Evolutionary conservation across 2,888 invertebrate species (phyloP), one percentile per base, ranked within the genome.

Genomic region (Dryobota labecula): DNA sequence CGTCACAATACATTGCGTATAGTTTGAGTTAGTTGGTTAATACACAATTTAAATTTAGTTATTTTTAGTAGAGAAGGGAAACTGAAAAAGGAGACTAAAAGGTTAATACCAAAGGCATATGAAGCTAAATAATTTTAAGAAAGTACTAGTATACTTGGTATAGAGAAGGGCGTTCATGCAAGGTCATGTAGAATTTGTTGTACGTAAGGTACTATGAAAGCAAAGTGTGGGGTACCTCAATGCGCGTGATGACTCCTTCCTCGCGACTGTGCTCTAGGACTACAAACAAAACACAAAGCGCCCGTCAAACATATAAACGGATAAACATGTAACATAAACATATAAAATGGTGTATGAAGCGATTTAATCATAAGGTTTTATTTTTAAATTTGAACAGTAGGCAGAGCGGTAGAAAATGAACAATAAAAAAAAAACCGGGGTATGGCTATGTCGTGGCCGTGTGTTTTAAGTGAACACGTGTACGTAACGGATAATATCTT

Each of bases 191-290:
- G 45, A 60, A 71, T 36, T 61, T 73, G 69, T 69, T 53, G 79
- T 80, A 79, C 56, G 38, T 80, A 83, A 78, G 84, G 84, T 89
- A 87, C 41, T 91, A 92, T 91, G 89, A 92, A 94, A 96, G 95
- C 95, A 94, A 95, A 93, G 90, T 92, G 93, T 93, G 87, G 87
- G 90, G 92, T 96, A 96, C 96, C 96, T 96, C 96, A 87, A 96
- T 95, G 87, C 96, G 96, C 84, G 96, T 96, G 95, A 96, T 96
- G 95, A 96, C 96, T 90, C 96, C 96, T 86, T 96, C 96, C 94
- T 96, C 96, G 89, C 96, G 95, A 94, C 96, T 96, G 95, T 96
- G 96, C 93, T 96, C 96, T 95, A 96, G 92, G 93, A 96, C 96
- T 96, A 96, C 95, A 92, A 95, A 96, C 94, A 94, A 94, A 94